Base-by-base conservation (phyloP, 2,888 invertebrate genomes). In the Bembecia ichneumoniformis region DNA sequence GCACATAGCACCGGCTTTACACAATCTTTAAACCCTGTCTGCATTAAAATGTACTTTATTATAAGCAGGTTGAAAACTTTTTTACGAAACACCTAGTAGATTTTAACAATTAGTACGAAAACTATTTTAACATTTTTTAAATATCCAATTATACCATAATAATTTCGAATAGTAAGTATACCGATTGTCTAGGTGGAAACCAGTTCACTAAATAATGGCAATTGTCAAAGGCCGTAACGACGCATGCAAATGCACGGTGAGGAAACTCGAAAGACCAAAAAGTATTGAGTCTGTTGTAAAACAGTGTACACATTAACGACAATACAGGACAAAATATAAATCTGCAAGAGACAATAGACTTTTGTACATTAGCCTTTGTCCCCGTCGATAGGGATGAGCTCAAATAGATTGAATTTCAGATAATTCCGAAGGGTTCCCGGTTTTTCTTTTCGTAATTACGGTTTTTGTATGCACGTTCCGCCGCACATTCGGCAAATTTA, bases 371-470 rank as follows among this genome's bases (percentile, higher is more conserved):
- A 77, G 76, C 80, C 78, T 77, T 80, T 81, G 82, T 78, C 68
- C 66, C 68, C 74, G 72, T 77, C 77, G 81, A 81, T 78, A 74
- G 77, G 77, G 77, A 77, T 72, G 74, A 71, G 72, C 77, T 77
- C 76, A 77, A 81, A 81, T 79, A 83, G 81, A 82, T 83, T 80
- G 82, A 79, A 82, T 80, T 77, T 74, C 73, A 77, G 82, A 83
- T 84, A 83, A 82, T 80, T 74, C 76, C 68, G 68, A 71, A 72
- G 71, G 71, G 75, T 69, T 69, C 62, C 59, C 64, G 74, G 72
- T 79, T 82, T 79, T 78, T 80, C 75, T 80, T 81, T 58, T 56
- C 53, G 52, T 55, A 58, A 58, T 62, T 60, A 56, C 71, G 54
- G 52, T 46, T 55, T 57, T 55, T 40, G n/a, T 40, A 40, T 40